Conservation (phyloP, 2,888 invertebrate genomes). For the Ochropleura plecta region DNA sequence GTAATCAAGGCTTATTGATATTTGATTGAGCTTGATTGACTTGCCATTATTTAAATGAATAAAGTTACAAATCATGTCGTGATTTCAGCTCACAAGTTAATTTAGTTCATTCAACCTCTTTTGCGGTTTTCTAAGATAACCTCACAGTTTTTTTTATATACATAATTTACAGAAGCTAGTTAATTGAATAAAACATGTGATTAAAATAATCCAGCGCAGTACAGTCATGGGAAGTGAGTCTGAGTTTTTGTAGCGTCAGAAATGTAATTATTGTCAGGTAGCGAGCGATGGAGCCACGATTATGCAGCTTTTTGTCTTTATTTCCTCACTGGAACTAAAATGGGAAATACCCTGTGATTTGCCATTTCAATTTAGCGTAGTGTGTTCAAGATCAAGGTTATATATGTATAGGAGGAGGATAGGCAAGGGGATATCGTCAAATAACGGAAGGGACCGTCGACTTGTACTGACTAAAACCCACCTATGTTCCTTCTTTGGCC, state of each 20-base stretch:
- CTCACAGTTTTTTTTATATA: background rate
- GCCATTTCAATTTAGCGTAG: conserved; percentile 58
- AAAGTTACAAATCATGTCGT: conserved; percentile 19
- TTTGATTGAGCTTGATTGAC: conserved; percentile 41
- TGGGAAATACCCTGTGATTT: conserved; percentile 60
- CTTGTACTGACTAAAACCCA: too few species aligned
- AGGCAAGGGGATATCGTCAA: too few species aligned
- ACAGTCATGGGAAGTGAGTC: conserved; percentile 88
- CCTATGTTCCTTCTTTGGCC: too few species aligned
- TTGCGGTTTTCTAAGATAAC: conserved; percentile 18
- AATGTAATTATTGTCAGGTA: conserved; percentile 77
- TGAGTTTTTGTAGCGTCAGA: conserved; percentile 79
- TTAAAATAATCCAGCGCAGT: conserved; percentile 71
- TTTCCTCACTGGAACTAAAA: conserved; percentile 79
- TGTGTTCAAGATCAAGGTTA: conserved; percentile 40
- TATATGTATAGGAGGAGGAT: background rate
- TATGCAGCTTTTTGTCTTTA: conserved; percentile 81
- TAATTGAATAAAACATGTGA: conserved; percentile 54
- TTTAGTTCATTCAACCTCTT: conserved; percentile 37
- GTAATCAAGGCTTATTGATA: conserved; percentile 37
- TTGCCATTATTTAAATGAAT: conserved; percentile 27
- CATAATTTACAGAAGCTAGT: conserved; percentile 41
- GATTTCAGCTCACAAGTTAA: conserved; percentile 30
- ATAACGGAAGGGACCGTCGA: too few species aligned
- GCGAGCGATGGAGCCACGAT: conserved; percentile 79